Percentiles rank a stretch among this genome's conserved stretches.
Evolutionary conservation across 1,140 invertebrate genomes (phyloP).

Genomic region (Cherax destructor): DNA sequence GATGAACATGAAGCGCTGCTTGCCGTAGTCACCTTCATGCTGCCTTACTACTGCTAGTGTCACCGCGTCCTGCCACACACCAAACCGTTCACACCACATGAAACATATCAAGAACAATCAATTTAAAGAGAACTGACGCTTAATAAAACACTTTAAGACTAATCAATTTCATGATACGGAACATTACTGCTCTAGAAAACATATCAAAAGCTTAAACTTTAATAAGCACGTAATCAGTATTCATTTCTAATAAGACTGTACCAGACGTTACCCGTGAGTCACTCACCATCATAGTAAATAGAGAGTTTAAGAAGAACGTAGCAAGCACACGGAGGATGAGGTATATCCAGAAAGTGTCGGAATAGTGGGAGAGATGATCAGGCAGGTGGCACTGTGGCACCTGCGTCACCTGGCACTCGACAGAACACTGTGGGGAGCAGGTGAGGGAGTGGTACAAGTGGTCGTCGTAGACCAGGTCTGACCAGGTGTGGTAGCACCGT

Average conservation of each 20-base stretch:
- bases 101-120: too few relatives aligned
- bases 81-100: neutral
- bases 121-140: too few relatives aligned
- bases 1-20: constrained; percentile 86
- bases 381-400: neutral
- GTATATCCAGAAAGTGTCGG: constrained; percentile 80
- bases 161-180: too few relatives aligned
- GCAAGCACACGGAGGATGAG: constrained; percentile 85
- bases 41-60: constrained; percentile 87
- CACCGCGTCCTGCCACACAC: constrained; percentile 80
- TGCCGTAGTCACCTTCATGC: constrained; percentile 77
- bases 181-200: too few relatives aligned
- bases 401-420: constrained; percentile 3
- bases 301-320: constrained; percentile 81
- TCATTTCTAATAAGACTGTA: too few relatives aligned
- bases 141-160: too few relatives aligned
- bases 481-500: constrained; percentile 6
- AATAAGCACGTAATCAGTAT: too few relatives aligned
- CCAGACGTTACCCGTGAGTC: too few relatives aligned
- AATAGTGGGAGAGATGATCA: neutral
- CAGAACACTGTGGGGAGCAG: neutral
- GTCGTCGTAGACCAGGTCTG: neutral
- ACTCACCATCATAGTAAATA: constrained; percentile 82
- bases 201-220: too few relatives aligned
- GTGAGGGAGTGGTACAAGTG: neutral